Evolutionary conservation across 2,797 vertebrate species (phyloP).

Genomic region (Esox masquinongy): DNA sequence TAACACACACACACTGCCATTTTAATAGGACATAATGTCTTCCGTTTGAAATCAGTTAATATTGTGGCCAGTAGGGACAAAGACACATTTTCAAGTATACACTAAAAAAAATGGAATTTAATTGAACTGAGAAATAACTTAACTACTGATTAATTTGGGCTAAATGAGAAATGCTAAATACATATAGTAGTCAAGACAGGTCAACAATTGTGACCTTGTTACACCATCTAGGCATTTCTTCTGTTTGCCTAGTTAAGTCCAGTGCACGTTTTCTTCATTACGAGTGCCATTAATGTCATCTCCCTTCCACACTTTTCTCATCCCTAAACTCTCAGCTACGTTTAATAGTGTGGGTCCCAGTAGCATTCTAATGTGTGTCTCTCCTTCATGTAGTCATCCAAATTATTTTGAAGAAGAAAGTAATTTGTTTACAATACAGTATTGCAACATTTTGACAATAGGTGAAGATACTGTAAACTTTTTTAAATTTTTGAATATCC

Average conservation of each 20-base stretch:
- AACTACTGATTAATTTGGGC: neutral
- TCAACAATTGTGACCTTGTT: neutral
- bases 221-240: neutral
- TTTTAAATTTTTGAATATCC: too few species aligned
- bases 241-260: neutral
- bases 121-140: neutral
- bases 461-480: too few species aligned
- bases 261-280: neutral
- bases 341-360: neutral
- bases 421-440: too few species aligned
- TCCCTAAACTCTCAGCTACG: conserved; percentile 8
- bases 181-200: too few species aligned
- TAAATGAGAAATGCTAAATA: neutral
- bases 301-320: neutral
- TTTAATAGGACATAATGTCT: too few species aligned
- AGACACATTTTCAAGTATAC: neutral
- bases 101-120: conserved; percentile 4
- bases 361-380: conserved; percentile 20
- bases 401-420: too few species aligned
- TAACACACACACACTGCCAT: conserved; percentile 10
- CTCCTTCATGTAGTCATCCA: neutral
- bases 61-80: too few species aligned
- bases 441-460: too few species aligned
- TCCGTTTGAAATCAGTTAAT: too few species aligned
- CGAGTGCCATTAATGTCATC: too few species aligned